Base-by-base conservation (phyloP, 2,888 invertebrate genomes). In the Polietes domitor region DNA sequence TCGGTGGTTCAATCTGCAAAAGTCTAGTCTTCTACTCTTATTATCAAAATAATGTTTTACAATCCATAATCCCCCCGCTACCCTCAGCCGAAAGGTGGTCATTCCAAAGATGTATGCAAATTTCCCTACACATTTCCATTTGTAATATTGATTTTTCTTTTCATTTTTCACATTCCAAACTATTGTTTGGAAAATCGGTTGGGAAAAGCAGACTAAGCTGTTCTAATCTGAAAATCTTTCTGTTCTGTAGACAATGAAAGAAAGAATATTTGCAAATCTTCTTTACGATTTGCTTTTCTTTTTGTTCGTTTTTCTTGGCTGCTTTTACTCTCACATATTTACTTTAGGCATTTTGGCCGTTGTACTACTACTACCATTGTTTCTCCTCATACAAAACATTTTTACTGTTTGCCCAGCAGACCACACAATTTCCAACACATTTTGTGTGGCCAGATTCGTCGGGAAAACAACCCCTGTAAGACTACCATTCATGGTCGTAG, bases 211-310 rank as follows among this genome's bases (percentile, higher is more conserved):
- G 28, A 53, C 71, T 65, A 82, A 82, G 78, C 78, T 43, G 65
- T 58, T 79, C 75, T 80, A 80, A 83, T 80, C 80, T 80, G 80
- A 26, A 80, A 83, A 74, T 63, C 79, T 10, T 74, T 61, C 43
- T 26, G n/a, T 61, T 10, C 53, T 68, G 19, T 32, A 53, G 24
- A 3, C 37, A 63, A 68, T 7, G 2, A 26, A 24, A 55, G 28
- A 68, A 55, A 12, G 6, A 43, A 74, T 72, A 73, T 76, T 79
- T 73, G 53, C 55, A 17, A 65, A 77, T 55, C 65, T n/a, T 17
- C 55, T 58, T 74, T 74, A 61, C 3, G 5, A 41, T 43, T 41
- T 74, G 17, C 41, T 37, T 73, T 3, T 43, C 7, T 21, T 50
- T 71, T 55, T n/a, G n/a, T n/a, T 47, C 15, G 47, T 53, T n/a